Evolutionary conservation across 2,797 vertebrate species (phyloP).

Genomic region (Poecilia gillii): DNA sequence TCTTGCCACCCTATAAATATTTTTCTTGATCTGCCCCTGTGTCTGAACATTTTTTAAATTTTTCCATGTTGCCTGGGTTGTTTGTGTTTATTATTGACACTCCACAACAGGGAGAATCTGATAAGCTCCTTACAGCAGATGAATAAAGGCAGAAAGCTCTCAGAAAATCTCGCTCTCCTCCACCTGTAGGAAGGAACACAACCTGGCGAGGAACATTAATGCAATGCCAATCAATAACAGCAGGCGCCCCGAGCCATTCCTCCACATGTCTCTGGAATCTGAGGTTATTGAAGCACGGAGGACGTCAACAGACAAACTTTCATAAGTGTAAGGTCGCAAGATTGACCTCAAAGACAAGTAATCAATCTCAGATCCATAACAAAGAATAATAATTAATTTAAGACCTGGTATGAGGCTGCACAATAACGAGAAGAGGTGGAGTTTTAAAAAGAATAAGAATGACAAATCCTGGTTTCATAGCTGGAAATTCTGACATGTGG

Average conservation of each 20-base stretch:
- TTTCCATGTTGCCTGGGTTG: neutral
- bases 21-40: too few species aligned
- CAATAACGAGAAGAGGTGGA: neutral
- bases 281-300: constrained; percentile 23
- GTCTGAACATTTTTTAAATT: neutral
- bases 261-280: constrained; percentile 7
- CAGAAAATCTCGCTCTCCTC: constrained; percentile 16
- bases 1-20: too few species aligned
- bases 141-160: constrained; percentile 15
- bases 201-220: constrained; percentile 20
- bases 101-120: constrained; percentile 12
- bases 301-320: constrained; percentile 26
- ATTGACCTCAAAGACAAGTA: constrained; percentile 20
- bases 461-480: neutral
- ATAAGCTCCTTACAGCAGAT: constrained; percentile 8
- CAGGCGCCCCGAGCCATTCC: constrained; percentile 21
- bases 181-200: constrained; percentile 29
- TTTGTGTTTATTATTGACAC: neutral
- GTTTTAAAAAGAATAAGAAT: neutral
- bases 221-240: constrained; percentile 47
- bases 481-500: neutral
- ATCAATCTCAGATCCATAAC: constrained; percentile 10
- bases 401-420: neutral
- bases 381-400: constrained; percentile 16
- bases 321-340: constrained; percentile 23